Conservation (phyloP, 2,113 vertebrate species). For the Diadophis punctatus region DNA sequence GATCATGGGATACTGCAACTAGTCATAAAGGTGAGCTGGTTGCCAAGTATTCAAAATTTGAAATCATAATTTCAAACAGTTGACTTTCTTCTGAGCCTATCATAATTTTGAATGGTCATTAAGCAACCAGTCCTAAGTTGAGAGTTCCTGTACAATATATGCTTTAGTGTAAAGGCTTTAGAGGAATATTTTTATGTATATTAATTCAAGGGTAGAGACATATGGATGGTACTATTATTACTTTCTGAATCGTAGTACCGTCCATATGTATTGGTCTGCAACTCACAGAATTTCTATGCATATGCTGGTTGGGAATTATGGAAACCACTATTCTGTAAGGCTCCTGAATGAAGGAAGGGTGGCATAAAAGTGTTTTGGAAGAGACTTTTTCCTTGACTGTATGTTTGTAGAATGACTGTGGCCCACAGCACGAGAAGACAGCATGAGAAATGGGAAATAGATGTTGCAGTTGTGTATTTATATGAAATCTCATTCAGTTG, state of each 20-base stretch:
- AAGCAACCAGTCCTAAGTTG: neutral
- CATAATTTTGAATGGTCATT: neutral
- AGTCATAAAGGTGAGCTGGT: neutral
- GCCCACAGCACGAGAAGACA: neutral
- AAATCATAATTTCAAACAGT: neutral
- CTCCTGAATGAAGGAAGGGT: neutral
- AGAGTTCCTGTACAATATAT: neutral
- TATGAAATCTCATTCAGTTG: neutral
- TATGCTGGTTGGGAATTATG: neutral
- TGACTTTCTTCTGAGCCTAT: neutral
- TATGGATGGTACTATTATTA: neutral
- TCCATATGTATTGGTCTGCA: neutral
- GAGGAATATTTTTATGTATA: neutral
- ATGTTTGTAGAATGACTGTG: neutral
- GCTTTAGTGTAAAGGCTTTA: neutral
- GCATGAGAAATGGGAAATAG: neutral
- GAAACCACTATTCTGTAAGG: neutral
- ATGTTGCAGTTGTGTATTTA: neutral
- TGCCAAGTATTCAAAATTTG: neutral
- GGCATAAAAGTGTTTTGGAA: neutral
- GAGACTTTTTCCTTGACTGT: neutral
- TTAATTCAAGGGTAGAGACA: neutral
- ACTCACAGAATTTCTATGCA: neutral
- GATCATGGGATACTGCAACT: neutral
- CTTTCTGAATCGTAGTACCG: neutral